These are phyloP conservation scores for Neomonachus schauinslandi DNA, from an alignment of 2,113 vertebrate genomes.

Conservation along the genomic window DNA sequence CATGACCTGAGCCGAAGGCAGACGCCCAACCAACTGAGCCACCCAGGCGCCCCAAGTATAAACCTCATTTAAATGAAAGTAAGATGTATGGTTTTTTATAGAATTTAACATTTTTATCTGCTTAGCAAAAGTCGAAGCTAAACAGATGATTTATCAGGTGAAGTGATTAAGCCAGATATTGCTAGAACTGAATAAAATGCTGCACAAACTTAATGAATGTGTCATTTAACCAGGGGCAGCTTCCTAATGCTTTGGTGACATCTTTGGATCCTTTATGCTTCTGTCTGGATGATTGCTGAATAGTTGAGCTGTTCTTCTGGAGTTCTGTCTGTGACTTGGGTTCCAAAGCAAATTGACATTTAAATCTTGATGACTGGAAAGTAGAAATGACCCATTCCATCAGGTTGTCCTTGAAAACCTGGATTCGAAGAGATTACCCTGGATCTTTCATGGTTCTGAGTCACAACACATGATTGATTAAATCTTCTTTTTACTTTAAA, in stretches of 20 bases:
- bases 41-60: too few relatives aligned
- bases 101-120: slow-evolving; percentile 9
- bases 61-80: slow-evolving; percentile 30
- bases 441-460: neutral
- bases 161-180: slow-evolving; percentile 29
- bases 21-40: too few relatives aligned
- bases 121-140: neutral
- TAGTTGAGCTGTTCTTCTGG: slow-evolving; percentile 8
- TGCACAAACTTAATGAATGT: neutral
- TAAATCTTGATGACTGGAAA: slow-evolving; percentile 14
- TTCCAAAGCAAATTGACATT: slow-evolving; percentile 17
- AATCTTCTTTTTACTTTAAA: slow-evolving; percentile 13
- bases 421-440: neutral
- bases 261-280: neutral
- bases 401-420: neutral
- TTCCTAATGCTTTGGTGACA: neutral
- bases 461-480: neutral
- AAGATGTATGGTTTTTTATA: neutral
- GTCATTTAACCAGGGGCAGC: neutral
- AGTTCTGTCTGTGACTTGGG: neutral
- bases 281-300: neutral
- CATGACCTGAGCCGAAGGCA: too few relatives aligned
- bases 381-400: neutral
- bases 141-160: neutral
- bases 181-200: neutral